These are phyloP conservation scores for Seriola dumerili DNA, from an alignment of 2,113 vertebrate species.

Conservation along the genomic window DNA sequence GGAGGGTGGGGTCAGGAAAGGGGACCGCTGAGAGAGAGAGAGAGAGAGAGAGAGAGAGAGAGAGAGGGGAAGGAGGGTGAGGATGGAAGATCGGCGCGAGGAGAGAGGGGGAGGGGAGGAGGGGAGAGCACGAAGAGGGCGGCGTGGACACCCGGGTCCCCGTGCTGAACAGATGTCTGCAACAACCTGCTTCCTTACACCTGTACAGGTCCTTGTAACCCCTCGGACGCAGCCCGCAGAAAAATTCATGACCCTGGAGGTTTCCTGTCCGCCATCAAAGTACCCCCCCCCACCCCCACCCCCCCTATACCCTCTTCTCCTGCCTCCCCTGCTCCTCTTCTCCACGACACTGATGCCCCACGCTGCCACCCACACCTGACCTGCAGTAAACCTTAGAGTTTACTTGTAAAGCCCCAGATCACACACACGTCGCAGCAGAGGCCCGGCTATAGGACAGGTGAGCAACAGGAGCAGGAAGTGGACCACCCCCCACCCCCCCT, in stretches of 20 bases:
- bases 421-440: not conserved
- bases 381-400: not conserved
- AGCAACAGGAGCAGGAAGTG: too few relatives aligned
- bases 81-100: constrained; percentile 17
- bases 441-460: not conserved
- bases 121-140: constrained; percentile 56
- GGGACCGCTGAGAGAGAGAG: not conserved
- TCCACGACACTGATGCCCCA: constrained; percentile 4
- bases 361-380: constrained; percentile 34
- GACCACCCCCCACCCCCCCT: constrained; percentile 1
- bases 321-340: constrained; percentile 10
- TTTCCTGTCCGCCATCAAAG: constrained; percentile 86
- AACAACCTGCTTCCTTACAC: constrained; percentile 92
- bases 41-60: not conserved
- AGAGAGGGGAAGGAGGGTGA: not conserved
- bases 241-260: constrained; percentile 90
- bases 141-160: constrained; percentile 78
- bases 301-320: constrained; percentile 13
- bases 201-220: constrained; percentile 87
- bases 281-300: constrained; percentile 9
- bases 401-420: not conserved
- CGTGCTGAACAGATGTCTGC: constrained; percentile 89
- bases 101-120: not conserved
- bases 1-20: constrained; percentile 63
- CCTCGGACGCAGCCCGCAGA: constrained; percentile 74